Evolutionary conservation across 2,888 invertebrate species (phyloP), one percentile per base, ranked within the genome.

Genomic region (Lutraria lutraria): DNA sequence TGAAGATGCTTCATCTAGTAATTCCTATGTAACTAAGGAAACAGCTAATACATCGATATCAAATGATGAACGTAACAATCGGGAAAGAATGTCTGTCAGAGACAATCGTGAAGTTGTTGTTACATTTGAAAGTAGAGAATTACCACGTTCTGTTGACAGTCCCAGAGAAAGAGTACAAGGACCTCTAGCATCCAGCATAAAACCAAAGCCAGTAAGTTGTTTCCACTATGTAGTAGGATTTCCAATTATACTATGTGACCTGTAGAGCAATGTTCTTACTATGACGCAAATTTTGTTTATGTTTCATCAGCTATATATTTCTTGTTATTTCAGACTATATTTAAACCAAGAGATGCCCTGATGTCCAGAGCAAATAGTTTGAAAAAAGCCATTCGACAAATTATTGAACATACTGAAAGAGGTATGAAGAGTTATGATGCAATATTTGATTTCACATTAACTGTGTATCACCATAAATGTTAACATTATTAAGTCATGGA

Each of bases 391-490:
- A 98, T 98, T 89, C 97, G 98, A 91, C 98, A 98, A 96, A 97
- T 98, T 72, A 98, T 98, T 83, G 98, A 98, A 95, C 98, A 98
- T 96, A 98, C 98, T 0, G 98, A 98, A 95, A 97, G 97, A 96
- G 97, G 96, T 96, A 87, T 68, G 54, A 10, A 43, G 43, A 8
- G 43, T 43, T 43, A 43, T 43, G 43, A 43, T 43, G 8, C 8
- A 43, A 43, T 43, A 43, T 43, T 43, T 43, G 43, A 43, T 43
- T 4, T 43, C 43, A 43, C 43, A 4, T 43, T 43, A 43, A 43
- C 43, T 43, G 43, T 43, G 43, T 43, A 4, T 2, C 43, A 43
- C 43, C 8, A 8, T 8, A 43, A 43, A 43, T 43, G 8, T 8
- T 43, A 43, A 43, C 43, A 43, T n/a, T n/a, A n/a, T n/a, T n/a